A percentile compares a stretch with the other conserved stretches of the same genome.
Conservation (phyloP, 2,797 vertebrate species). For the Heterohyrax brucei region DNA sequence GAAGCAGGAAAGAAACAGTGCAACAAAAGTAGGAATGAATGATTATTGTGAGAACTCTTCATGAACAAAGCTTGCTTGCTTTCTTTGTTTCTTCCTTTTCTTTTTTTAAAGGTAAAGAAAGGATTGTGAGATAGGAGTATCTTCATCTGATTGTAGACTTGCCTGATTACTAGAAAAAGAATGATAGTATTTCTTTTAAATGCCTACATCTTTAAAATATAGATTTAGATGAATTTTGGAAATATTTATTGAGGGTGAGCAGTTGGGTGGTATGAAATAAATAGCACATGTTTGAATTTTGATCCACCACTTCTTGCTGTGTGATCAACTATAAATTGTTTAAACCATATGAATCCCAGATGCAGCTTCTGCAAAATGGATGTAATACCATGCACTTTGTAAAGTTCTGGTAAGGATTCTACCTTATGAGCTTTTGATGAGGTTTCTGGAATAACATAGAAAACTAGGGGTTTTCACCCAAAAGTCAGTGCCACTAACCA, state of each 20-base stretch:
- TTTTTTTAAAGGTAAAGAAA: not conserved
- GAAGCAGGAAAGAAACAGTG: no score
- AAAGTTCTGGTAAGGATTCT: not conserved
- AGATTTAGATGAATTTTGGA: not conserved
- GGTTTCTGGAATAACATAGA: not conserved
- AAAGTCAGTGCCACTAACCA: no score
- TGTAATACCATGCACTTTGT: no score
- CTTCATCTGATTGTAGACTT: slow-evolving; percentile 4
- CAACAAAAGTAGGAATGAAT: not conserved
- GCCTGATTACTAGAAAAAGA: not conserved
- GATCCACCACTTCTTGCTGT: not conserved
- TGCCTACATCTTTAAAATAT: not conserved
- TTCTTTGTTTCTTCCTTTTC: not conserved
- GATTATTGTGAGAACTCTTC: not conserved
- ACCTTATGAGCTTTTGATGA: not conserved
- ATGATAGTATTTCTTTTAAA: not conserved
- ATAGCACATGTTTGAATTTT: not conserved
- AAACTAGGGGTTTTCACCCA: not conserved
- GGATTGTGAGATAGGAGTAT: not conserved
- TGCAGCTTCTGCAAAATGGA: not conserved
- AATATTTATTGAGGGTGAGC: not conserved
- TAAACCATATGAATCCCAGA: not conserved
- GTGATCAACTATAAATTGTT: not conserved
- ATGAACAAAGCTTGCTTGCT: not conserved
- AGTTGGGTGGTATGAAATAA: not conserved